A percentile compares a stretch with the other conserved stretches of the same genome.
Conservation (phyloP, 2,113 vertebrate genomes). For the Myrmecobius fasciatus region DNA sequence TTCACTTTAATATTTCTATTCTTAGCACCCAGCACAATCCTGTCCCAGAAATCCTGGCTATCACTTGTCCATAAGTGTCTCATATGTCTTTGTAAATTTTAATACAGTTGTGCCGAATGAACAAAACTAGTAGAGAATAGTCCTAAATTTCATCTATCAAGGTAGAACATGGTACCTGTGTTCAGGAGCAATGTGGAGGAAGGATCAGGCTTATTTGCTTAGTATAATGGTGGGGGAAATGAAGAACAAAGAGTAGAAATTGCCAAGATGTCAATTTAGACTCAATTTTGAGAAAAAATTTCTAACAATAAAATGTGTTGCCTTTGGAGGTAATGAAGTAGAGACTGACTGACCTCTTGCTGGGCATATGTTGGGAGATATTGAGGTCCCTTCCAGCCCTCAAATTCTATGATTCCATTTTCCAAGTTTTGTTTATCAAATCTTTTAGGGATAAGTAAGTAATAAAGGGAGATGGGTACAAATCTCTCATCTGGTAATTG, state of each 20-base stretch:
- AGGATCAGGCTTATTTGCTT: neutral
- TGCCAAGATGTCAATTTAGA: neutral
- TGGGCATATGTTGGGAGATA: neutral
- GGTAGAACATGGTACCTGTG: neutral
- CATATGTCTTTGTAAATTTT: neutral
- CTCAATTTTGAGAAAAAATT: neutral
- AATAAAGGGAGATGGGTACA: neutral
- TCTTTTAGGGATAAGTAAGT: neutral
- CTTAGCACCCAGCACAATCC: neutral
- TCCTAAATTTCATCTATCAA: neutral
- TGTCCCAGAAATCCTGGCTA: neutral
- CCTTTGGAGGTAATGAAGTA: neutral
- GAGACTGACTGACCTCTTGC: neutral
- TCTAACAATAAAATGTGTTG: neutral
- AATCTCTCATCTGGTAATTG: neutral
- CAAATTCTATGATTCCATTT: neutral
- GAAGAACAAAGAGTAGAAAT: neutral
- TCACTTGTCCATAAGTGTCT: neutral
- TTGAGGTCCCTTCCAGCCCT: neutral
- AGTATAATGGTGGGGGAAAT: neutral
- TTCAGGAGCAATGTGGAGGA: neutral
- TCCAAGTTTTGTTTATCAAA: neutral
- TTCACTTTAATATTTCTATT: neutral
- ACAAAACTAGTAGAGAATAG: neutral
- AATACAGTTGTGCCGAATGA: slow-evolving; percentile 32